phyloP scores from a whole-genome alignment of 1,140 invertebrate genomes.

The Euschistus heros region DNA sequence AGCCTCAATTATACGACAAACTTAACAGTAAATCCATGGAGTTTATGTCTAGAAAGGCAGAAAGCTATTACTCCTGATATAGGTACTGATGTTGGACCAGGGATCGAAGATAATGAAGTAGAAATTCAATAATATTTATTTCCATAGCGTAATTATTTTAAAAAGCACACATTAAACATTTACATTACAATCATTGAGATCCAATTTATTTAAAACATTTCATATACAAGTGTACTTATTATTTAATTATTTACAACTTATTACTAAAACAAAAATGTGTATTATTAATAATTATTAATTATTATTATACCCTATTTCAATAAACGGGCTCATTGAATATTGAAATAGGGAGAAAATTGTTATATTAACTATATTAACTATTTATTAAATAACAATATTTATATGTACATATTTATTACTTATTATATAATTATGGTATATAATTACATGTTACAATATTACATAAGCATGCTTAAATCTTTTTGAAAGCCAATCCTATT shows the following conservation, averaged over 20 bases:
- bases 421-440: not conserved
- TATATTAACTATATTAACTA: not conserved
- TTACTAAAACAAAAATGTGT: not conserved
- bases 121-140: too few relatives aligned
- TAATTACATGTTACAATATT: slow-evolving; percentile 9
- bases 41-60: too few relatives aligned
- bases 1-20: too few relatives aligned
- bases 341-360: slow-evolving; percentile 1
- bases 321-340: slow-evolving; percentile 22
- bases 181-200: not conserved
- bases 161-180: not conserved
- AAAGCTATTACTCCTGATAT: too few relatives aligned
- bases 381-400: not conserved
- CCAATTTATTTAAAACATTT: not conserved
- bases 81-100: too few relatives aligned
- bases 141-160: not conserved
- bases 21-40: too few relatives aligned
- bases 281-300: not conserved
- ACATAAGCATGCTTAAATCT: not conserved
- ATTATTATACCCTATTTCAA: slow-evolving; percentile 12
- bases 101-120: too few relatives aligned
- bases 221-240: not conserved
- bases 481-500: not conserved
- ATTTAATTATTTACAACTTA: not conserved
- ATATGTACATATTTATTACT: not conserved